Conservation (phyloP, 2,888 invertebrate species). For the Sympetrum striolatum region DNA sequence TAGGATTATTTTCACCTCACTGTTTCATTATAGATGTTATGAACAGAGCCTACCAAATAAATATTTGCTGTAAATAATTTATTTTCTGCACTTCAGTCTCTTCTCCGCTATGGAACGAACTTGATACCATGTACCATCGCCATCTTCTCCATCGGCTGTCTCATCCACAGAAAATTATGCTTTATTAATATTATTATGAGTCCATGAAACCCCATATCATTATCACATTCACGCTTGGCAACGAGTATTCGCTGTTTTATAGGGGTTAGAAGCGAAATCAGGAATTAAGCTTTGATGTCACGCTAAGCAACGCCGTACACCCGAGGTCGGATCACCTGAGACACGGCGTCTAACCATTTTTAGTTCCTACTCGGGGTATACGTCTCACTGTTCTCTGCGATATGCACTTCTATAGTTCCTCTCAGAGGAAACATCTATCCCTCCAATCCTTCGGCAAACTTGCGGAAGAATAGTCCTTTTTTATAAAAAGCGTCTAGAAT, state of each 20-base stretch:
- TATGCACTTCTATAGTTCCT: not conserved
- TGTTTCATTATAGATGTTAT: too few species aligned
- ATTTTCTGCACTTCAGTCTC: not conserved
- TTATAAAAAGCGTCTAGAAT: not conserved
- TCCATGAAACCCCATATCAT: not conserved
- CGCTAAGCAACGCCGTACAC: not conserved
- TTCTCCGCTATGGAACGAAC: not conserved
- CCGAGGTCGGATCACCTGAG: not conserved
- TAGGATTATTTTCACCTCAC: too few species aligned
- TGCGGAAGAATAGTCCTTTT: not conserved
- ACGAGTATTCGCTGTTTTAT: too few species aligned
- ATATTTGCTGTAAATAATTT: not conserved
- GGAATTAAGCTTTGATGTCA: not conserved
- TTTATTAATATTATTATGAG: not conserved
- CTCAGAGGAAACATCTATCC: slow-evolving; percentile 10
- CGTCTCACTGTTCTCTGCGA: not conserved
- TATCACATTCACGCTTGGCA: not conserved
- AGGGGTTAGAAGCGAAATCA: too few species aligned
- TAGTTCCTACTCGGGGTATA: not conserved
- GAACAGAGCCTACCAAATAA: not conserved
- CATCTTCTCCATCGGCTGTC: not conserved
- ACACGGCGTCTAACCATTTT: not conserved
- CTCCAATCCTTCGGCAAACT: not conserved
- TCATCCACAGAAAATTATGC: not conserved
- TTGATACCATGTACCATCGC: not conserved